Evolutionary conservation across 2,888 invertebrate genomes (phyloP).

Genomic region (Portevinia maculata): DNA sequence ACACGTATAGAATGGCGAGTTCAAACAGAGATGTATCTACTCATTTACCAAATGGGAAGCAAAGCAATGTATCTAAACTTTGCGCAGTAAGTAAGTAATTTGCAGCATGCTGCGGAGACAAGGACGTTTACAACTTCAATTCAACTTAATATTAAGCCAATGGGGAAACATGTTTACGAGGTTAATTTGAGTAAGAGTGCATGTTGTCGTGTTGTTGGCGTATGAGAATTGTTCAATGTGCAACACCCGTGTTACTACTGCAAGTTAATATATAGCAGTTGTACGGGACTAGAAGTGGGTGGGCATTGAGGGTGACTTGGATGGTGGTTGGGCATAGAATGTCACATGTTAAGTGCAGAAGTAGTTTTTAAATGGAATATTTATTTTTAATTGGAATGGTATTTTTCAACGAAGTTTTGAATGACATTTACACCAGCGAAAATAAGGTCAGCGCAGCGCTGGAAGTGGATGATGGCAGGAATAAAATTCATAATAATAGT

Average conservation of each 20-base stretch:
- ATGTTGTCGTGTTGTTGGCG: slow-evolving; percentile 5
- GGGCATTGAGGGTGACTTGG: neutral
- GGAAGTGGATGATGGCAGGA: neutral
- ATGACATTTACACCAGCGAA: slow-evolving; percentile 67
- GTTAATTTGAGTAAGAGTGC: slow-evolving; percentile 69
- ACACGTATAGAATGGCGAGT: slow-evolving; percentile 19
- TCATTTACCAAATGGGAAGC: neutral
- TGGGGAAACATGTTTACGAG: slow-evolving; percentile 66
- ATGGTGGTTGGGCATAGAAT: slow-evolving; percentile 30
- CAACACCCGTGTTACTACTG: slow-evolving; percentile 16
- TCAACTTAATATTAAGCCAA: slow-evolving; percentile 3
- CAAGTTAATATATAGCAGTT: slow-evolving; percentile 31
- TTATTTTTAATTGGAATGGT: slow-evolving; percentile 72
- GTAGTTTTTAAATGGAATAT: slow-evolving; percentile 63
- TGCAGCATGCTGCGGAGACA: slow-evolving; percentile 50
- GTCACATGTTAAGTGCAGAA: slow-evolving; percentile 68
- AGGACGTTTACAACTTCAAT: slow-evolving; percentile 1
- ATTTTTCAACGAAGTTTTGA: slow-evolving; percentile 65
- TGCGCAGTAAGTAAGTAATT: slow-evolving; percentile 51
- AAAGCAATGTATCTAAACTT: slow-evolving; percentile 34
- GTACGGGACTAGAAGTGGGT: slow-evolving; percentile 7
- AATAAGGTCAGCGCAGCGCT: slow-evolving; percentile 68
- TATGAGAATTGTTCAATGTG: slow-evolving; percentile 46
- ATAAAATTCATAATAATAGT: slow-evolving; percentile 10
- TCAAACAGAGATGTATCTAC: slow-evolving; percentile 6